Base-by-base conservation (phyloP, 2,888 invertebrate species). In the Limnephilus lunatus region DNA sequence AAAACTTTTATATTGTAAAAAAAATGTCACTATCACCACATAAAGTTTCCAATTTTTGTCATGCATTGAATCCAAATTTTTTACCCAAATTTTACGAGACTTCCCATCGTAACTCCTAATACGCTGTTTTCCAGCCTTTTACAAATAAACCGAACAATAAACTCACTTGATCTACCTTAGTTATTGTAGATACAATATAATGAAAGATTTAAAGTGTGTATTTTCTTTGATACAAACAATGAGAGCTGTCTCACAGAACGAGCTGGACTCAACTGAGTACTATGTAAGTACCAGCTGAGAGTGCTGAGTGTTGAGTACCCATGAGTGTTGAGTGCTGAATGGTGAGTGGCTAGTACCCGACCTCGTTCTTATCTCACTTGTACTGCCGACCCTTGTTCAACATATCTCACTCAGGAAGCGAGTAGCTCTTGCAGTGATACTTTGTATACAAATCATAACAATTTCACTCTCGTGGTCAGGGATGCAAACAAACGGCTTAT, bases 331-430 rank as follows among this genome's bases (percentile, higher is more conserved):
- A 15, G 48, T 48, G 48, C 15, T 15, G 68, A 68, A 25, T 68
- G 25, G 68, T 25, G 68, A 68, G 19, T 5, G 68, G 30, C 81
- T 14, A 82, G 31, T 30, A 39, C 19, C 44, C 85, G 85, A 86
- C 85, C 85, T 44, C 30, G 44, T 48, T n/a, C 39, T 86, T 86
- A 86, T 86, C 85, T 48, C 68, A 44, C 85, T 39, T 30, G 39
- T 44, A 86, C 39, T n/a, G 68, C 48, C 85, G 85, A 86, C 85
- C 85, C 85, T 86, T 86, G 85, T 86, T 86, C 44, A 86, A 44
- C 44, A 86, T 44, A 39, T 86, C 35, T 86, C 44, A 44, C 44
- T 30, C 85, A 86, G 85, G 85, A 86, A 86, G n/a, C 85, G 85
- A 86, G 44, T 30, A 30, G 44, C 85, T 86, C 39, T 30, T 85